phyloP scores from a whole-genome alignment of 2,888 invertebrate genomes.

The Dimorphilus gyrociliatus region DNA sequence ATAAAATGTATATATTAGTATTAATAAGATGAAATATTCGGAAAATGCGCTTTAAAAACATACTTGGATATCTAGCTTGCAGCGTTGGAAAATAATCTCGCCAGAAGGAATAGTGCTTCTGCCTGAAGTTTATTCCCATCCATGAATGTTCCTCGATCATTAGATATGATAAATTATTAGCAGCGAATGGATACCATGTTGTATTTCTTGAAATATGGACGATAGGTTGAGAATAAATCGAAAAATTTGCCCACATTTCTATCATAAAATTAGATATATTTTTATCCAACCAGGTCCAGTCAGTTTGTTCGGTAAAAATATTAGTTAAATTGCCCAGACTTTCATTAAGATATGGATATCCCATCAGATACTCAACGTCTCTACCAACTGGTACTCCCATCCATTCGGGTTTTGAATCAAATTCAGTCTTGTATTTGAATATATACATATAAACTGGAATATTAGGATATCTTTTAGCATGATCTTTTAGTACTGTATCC shows the following conservation, averaged over 20 bases:
- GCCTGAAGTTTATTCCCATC: constrained; percentile 27
- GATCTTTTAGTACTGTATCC: constrained; percentile 23
- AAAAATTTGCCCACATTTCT: constrained; percentile 39
- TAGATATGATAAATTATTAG: constrained; percentile 32
- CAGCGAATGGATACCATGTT: constrained; percentile 26
- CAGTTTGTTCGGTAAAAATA: constrained; percentile 25
- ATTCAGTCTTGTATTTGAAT: constrained; percentile 33
- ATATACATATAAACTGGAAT: constrained; percentile 24
- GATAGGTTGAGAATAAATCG: constrained; percentile 35
- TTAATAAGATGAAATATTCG: not conserved
- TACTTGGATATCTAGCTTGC: constrained; percentile 18
- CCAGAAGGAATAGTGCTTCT: constrained; percentile 32
- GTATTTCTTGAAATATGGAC: constrained; percentile 17
- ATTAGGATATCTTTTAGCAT: constrained; percentile 12
- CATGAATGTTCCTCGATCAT: constrained; percentile 21
- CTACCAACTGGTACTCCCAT: constrained; percentile 35
- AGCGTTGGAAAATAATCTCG: constrained; percentile 26
- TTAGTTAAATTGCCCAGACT: constrained; percentile 28
- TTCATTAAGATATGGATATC: constrained; percentile 39
- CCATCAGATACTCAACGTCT: constrained; percentile 42
- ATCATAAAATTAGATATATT: constrained; percentile 41
- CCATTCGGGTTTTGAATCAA: constrained; percentile 28
- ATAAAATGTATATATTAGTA: not conserved
- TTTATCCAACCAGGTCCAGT: constrained; percentile 32
- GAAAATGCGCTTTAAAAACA: constrained; percentile 8